Conservation (phyloP, 1,140 invertebrate genomes). For the Drosophila oshimai region DNA sequence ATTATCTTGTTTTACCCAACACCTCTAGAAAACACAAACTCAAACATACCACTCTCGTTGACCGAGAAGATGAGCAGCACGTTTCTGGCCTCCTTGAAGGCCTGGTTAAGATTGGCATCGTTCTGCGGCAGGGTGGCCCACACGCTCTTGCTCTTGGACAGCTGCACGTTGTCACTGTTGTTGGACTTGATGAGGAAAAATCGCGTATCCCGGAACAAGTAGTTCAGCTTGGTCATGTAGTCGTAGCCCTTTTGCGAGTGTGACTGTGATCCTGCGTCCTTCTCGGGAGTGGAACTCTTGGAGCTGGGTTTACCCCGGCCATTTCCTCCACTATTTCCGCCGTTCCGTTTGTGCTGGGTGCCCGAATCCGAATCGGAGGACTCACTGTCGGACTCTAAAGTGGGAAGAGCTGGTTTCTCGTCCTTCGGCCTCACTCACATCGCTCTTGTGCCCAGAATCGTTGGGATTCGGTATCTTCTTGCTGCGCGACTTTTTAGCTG, state of each 20-base stretch:
- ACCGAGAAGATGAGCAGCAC: conserved; percentile 98
- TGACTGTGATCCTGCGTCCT: conserved; percentile 69
- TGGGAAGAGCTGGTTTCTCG: conserved; percentile 52
- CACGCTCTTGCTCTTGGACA: conserved; percentile 97
- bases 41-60: conserved; percentile 92
- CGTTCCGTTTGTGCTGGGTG: conserved; percentile 76
- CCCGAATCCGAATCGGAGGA: conserved; percentile 77
- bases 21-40: neutral
- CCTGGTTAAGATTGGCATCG: conserved; percentile 97
- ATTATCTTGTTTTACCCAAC: neutral
- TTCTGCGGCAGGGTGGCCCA: conserved; percentile 99
- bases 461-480: conserved; percentile 38
- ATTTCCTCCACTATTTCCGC: conserved; percentile 31
- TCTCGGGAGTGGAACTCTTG: conserved; percentile 68
- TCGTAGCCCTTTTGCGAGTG: conserved; percentile 88
- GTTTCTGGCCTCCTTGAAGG: conserved; percentile 95
- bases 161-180: conserved; percentile 97
- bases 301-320: conserved; percentile 41
- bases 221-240: conserved; percentile 95
- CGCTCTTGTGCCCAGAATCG: conserved; percentile 62
- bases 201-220: conserved; percentile 96
- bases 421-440: conserved; percentile 66
- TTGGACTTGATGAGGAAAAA: conserved; percentile 99
- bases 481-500: conserved; percentile 50
- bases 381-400: conserved; percentile 66